Conservation (phyloP, 2,888 invertebrate species). For the Drosophila histrio region DNA sequence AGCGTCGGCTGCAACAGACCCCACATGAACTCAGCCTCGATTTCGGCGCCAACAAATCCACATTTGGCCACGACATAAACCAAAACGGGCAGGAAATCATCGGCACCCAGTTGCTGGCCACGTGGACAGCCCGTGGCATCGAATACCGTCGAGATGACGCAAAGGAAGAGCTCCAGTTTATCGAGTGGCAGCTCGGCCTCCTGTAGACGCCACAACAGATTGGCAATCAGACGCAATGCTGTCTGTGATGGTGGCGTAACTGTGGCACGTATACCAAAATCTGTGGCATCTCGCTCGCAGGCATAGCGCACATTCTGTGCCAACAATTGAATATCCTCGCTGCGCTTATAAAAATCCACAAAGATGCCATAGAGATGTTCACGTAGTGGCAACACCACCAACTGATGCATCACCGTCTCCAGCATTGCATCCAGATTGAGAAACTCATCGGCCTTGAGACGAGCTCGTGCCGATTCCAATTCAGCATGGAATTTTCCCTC, state of each 20-base stretch:
- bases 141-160: slow-evolving; percentile 94
- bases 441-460: slow-evolving; percentile 95
- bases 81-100: slow-evolving; percentile 95
- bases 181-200: slow-evolving; percentile 96
- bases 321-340: slow-evolving; percentile 89
- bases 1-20: slow-evolving; percentile 95
- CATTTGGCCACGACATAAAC: slow-evolving; percentile 96
- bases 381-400: slow-evolving; percentile 94
- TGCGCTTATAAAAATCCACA: slow-evolving; percentile 93
- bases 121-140: slow-evolving; percentile 86
- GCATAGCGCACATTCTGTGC: slow-evolving; percentile 85
- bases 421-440: slow-evolving; percentile 97
- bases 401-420: slow-evolving; percentile 96
- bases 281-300: slow-evolving; percentile 80
- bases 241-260: slow-evolving; percentile 91
- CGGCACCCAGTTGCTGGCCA: slow-evolving; percentile 88
- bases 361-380: slow-evolving; percentile 93
- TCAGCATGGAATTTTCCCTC: slow-evolving; percentile 96
- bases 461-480: slow-evolving; percentile 87
- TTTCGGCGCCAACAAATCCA: slow-evolving; percentile 95
- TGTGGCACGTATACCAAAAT: slow-evolving; percentile 86
- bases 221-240: slow-evolving; percentile 91
- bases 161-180: slow-evolving; percentile 95
- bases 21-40: slow-evolving; percentile 98
- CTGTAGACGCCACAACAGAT: slow-evolving; percentile 92